Evolutionary conservation across 2,113 vertebrate genomes (phyloP).

Genomic region (Salvelinus namaycush): DNA sequence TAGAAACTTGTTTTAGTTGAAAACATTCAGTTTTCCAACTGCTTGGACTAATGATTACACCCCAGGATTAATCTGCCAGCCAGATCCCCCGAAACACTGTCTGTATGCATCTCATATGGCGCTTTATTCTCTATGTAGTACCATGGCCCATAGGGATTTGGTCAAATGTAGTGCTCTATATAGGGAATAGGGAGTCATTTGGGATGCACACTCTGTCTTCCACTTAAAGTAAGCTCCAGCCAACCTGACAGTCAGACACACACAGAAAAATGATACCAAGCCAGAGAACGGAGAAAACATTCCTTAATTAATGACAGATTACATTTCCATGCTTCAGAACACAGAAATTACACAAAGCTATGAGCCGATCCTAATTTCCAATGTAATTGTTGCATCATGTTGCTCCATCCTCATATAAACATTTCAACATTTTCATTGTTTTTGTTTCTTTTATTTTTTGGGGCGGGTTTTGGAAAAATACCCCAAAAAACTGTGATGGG

Average conservation of each 20-base stretch:
- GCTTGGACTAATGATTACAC: too few relatives aligned
- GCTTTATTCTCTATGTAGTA: too few relatives aligned
- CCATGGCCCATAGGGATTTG: too few relatives aligned
- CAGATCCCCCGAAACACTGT: too few relatives aligned
- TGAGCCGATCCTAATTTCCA: constrained; percentile 70
- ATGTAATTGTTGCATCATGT: constrained; percentile 70
- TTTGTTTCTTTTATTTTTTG: not conserved
- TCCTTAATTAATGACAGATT: constrained; percentile 74
- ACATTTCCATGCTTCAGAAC: constrained; percentile 70
- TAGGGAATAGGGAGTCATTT: not conserved
- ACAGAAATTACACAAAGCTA: constrained; percentile 73
- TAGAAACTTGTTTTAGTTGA: too few relatives aligned
- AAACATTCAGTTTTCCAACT: too few relatives aligned
- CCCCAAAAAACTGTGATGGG: not conserved
- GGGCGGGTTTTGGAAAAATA: not conserved
- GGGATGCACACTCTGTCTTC: not conserved
- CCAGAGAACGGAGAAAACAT: constrained; percentile 16
- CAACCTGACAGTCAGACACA: constrained; percentile 20
- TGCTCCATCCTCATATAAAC: constrained; percentile 35
- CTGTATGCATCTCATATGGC: too few relatives aligned
- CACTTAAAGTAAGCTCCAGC: constrained; percentile 35
- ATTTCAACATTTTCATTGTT: constrained; percentile 14
- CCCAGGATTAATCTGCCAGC: too few relatives aligned
- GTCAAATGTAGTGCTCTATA: too few relatives aligned
- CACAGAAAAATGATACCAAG: not conserved